Percentiles rank a stretch among this genome's conserved stretches.
phyloP scores from a whole-genome alignment of 2,113 vertebrate species.

The Dipodomys ordii region DNA sequence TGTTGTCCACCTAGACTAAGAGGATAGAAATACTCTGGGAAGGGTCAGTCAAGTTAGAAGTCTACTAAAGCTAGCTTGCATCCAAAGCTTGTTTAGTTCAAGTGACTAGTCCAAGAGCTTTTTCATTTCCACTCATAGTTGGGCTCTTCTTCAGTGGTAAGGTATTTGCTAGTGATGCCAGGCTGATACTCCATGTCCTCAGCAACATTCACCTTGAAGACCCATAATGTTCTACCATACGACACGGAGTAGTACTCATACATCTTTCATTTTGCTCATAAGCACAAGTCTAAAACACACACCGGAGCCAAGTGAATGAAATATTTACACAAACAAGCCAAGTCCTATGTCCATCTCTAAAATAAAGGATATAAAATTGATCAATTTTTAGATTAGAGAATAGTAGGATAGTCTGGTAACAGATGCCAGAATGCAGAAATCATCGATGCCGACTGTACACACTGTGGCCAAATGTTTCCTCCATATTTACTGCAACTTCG shows the following conservation, averaged over 20 bases:
- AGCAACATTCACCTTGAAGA: background rate
- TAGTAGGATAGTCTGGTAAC: background rate
- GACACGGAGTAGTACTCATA: background rate
- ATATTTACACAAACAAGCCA: background rate
- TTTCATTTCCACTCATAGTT: background rate
- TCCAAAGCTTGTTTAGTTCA: background rate
- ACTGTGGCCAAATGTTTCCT: background rate
- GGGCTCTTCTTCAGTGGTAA: background rate
- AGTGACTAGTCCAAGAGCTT: background rate
- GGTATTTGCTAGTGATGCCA: background rate
- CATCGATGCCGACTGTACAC: background rate
- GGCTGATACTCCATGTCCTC: background rate
- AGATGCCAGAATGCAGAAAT: background rate
- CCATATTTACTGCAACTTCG: background rate
- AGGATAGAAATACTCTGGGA: background rate
- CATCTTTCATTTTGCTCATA: background rate
- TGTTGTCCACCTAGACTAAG: background rate
- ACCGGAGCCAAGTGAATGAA: background rate
- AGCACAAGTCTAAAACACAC: background rate
- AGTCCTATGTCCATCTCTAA: background rate
- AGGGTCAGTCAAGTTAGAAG: background rate
- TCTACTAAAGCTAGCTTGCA: background rate
- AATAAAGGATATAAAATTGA: background rate
- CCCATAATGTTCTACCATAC: background rate
- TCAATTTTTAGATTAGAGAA: background rate